Percentiles rank a stretch among this genome's conserved stretches.
These are phyloP conservation scores for Celastrina argiolus DNA, from an alignment of 2,888 invertebrate genomes.

Conservation along the genomic window DNA sequence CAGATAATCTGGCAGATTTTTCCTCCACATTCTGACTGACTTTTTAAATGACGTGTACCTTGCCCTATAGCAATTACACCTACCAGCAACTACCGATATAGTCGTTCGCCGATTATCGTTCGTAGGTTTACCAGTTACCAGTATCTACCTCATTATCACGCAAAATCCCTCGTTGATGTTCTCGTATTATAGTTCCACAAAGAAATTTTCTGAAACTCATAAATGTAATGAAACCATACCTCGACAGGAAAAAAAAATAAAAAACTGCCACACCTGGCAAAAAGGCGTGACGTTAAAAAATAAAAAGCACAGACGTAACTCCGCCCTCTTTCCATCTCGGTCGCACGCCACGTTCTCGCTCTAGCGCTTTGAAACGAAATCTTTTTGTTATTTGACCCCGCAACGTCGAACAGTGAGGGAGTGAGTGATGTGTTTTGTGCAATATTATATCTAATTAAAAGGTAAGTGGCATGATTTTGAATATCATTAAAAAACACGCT, in stretches of 20 bases:
- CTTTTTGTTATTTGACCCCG: slow-evolving; percentile 68
- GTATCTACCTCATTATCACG: too few relatives aligned
- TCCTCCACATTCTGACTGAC: too few relatives aligned
- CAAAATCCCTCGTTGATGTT: too few relatives aligned
- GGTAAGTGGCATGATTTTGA: slow-evolving; percentile 28
- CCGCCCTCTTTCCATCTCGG: slow-evolving; percentile 36
- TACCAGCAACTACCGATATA: too few relatives aligned
- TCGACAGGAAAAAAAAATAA: neutral
- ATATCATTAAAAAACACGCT: too few relatives aligned
- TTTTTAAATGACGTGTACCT: too few relatives aligned
- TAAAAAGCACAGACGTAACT: slow-evolving; percentile 34
- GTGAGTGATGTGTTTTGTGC: slow-evolving; percentile 41
- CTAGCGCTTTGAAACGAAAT: slow-evolving; percentile 54
- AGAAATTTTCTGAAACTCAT: neutral
- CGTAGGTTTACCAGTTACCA: too few relatives aligned
- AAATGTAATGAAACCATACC: neutral
- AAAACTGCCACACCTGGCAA: slow-evolving; percentile 34
- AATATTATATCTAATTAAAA: slow-evolving; percentile 21
- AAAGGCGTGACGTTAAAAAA: slow-evolving; percentile 32
- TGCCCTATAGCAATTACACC: too few relatives aligned
- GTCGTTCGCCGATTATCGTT: too few relatives aligned
- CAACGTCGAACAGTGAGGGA: slow-evolving; percentile 54
- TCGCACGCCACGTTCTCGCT: slow-evolving; percentile 46
- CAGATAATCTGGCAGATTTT: too few relatives aligned
- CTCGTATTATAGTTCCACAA: too few relatives aligned